Conservation (phyloP, 2,113 vertebrate species). For the Sceloporus tristichus region DNA sequence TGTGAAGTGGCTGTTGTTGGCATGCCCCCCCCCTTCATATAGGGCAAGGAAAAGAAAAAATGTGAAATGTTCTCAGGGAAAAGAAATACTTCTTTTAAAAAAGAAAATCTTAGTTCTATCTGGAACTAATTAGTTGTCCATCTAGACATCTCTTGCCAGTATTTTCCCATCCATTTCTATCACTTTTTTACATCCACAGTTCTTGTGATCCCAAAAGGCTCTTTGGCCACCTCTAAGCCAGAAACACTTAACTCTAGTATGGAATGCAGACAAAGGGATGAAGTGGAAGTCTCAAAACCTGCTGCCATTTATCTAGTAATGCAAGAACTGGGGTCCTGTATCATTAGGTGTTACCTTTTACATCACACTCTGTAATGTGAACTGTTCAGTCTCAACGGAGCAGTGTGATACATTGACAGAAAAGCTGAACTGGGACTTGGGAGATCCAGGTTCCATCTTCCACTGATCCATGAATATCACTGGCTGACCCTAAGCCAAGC, state of each 20-base stretch:
- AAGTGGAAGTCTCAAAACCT: background rate
- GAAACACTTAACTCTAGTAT: background rate
- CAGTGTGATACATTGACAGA: background rate
- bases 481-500: too few species aligned
- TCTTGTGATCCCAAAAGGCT: background rate
- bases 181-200: background rate
- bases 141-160: background rate
- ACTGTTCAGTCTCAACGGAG: background rate
- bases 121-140: background rate
- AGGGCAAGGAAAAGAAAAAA: background rate
- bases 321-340: background rate
- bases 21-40: too few species aligned
- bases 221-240: background rate
- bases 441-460: background rate
- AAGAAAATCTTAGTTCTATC: background rate
- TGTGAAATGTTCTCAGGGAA: background rate
- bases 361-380: background rate
- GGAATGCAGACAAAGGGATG: background rate
- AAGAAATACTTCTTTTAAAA: background rate
- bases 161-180: background rate
- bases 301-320: background rate
- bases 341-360: background rate
- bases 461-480: background rate
- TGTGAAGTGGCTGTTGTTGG: background rate
- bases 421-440: background rate